Evolutionary conservation across 2,888 invertebrate genomes (phyloP), one percentile per base, ranked within the genome.

Genomic region (Nasonovia ribisnigri): DNA sequence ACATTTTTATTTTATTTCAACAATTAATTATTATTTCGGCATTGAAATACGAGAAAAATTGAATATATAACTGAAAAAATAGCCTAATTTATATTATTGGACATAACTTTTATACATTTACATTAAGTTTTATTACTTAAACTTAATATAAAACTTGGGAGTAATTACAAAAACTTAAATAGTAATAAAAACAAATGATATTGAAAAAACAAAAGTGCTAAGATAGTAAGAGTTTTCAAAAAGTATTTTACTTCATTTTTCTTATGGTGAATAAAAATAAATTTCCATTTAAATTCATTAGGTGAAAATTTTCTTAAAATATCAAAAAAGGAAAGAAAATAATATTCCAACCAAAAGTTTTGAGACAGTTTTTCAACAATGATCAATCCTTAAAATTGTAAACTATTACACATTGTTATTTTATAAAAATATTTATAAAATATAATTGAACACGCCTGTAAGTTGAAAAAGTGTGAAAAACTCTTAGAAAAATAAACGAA

Each of bases 211-310:
- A 13, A 57, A 51, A 57, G 16, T 57, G 54, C 42, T 88, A 20
- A 88, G 36, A 54, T 54, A 11, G 11, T 4, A 57, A 46, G 16
- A 20, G 42, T 43, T 89, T 57, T 29, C 1, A 89, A 48, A 60
- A 86, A 46, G 36, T 48, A 46, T 46, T 86, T 60, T 6, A 48
- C 26, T 26, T 60, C 10, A 46, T 84, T 91, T 43, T 84, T 54
- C 0, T 46, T 46, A 46, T 1, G 5, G 4, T 51, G 36, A 0
- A n/a, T 48, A 16, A 2, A 84, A 43, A 86, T 84, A 54, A 91
- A 84, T 91, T 51, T 91, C 11, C 43, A 43, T 84, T 91, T 91
- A 36, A 54, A 91, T 91, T 84, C 29, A 57, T 86, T 46, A 57
- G 6, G 26, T 60, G 26, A 91, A 57, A 86, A 26, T 26, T 43